phyloP scores from a whole-genome alignment of 2,113 vertebrate species.

The Prunella himalayana region DNA sequence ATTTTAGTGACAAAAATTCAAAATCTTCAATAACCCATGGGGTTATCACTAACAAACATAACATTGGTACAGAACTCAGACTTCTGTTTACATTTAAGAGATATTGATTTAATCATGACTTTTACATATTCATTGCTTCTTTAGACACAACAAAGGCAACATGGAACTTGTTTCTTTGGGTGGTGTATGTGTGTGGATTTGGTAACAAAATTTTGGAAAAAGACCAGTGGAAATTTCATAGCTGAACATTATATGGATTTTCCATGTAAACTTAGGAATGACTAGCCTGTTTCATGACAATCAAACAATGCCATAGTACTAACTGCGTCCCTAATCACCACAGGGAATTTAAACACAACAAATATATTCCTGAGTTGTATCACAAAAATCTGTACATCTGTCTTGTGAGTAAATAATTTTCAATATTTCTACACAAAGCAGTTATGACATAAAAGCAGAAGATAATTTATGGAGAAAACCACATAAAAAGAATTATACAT shows the following conservation, averaged over 20 bases:
- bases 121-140: background rate
- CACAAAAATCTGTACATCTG: background rate
- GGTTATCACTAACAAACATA: background rate
- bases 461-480: background rate
- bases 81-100: background rate
- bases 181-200: background rate
- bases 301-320: background rate
- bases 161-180: background rate
- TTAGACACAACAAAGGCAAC: background rate
- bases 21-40: background rate
- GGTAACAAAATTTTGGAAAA: background rate
- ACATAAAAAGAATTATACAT: rapidly evolving
- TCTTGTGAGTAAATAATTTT: background rate
- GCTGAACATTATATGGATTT: background rate
- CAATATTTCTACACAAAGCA: background rate
- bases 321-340: background rate
- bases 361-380: background rate
- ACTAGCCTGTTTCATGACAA: background rate
- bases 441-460: background rate
- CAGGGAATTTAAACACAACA: background rate
- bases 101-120: background rate
- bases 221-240: background rate
- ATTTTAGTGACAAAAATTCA: background rate
- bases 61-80: background rate
- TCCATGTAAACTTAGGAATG: background rate